Conservation (phyloP, 2,113 vertebrate genomes). For the Panthera leo region DNA sequence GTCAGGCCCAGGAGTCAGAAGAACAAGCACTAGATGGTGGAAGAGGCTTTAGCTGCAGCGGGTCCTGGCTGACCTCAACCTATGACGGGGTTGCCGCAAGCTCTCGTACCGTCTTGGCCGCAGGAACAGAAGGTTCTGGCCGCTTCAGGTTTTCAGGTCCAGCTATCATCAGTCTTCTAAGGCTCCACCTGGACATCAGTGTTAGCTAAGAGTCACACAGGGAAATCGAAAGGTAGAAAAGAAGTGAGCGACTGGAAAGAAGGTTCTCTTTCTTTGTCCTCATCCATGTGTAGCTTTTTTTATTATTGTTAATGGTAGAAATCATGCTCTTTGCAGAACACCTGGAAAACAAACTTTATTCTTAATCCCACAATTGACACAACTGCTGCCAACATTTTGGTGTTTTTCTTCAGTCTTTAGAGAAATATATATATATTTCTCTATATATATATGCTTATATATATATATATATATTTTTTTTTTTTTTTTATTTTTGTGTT, state of each 20-base stretch:
- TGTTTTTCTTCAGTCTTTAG: not conserved
- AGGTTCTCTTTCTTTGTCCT: not conserved
- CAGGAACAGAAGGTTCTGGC: not conserved
- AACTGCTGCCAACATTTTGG: not conserved
- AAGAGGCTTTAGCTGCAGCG: not conserved
- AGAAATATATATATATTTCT: not conserved
- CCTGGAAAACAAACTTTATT: not conserved
- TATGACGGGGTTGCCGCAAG: not conserved
- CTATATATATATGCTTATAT: no score
- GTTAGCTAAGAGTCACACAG: not conserved
- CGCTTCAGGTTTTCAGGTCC: not conserved
- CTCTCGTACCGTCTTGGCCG: not conserved
- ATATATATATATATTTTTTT: no score
- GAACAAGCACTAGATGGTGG: rapidly evolving
- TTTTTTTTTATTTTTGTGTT: no score
- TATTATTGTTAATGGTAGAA: not conserved
- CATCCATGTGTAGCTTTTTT: not conserved
- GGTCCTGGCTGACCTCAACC: not conserved
- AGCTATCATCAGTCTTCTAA: not conserved
- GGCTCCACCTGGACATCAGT: not conserved
- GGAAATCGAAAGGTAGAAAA: not conserved
- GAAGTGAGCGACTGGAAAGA: not conserved
- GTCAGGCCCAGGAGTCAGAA: not conserved
- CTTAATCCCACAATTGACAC: not conserved
- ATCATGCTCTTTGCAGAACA: not conserved